Evolutionary conservation across 2,888 invertebrate genomes (phyloP), one percentile per base, ranked within the genome.

Genomic region (Ceratothoa steindachneri): DNA sequence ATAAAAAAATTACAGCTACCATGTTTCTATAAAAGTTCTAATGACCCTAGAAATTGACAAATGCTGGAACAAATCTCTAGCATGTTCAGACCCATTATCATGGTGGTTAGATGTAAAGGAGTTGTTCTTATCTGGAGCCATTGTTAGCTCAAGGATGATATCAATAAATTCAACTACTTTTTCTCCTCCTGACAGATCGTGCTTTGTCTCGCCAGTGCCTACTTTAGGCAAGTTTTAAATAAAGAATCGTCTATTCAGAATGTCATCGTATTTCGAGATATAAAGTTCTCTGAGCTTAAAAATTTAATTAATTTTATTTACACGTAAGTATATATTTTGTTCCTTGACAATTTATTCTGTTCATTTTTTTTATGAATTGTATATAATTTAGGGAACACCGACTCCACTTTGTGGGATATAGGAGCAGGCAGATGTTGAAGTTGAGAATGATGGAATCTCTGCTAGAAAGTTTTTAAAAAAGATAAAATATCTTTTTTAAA

Each of bases 271-370:
- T 72, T 79, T 12, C 69, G 79, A 12, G 79, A 79, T 27, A 67
- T 79, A 5, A 76, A 74, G 51, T 72, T 70, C 29, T 55, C 75
- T 12, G 76, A 79, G 30, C 67, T 79, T 19, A 73, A 74, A 31
- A 79, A 79, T 30, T 70, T 79, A 31, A 73, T 79, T 31, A 69
- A 79, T 66, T 79, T 79, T 27, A 73, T 79, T 51, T 79, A 79
- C 67, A 79, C 79, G 79, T 79, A 51, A 76, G 79, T 76, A 19
- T 15, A 5, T 41, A 41, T 41, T 15, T 41, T n/a, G n/a, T n/a
- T n/a, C 60, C 19, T 22, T 1, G 9, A 12, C 19, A 60, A 27
- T 60, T 60, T n/a, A 24, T 9, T n/a, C 2, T 60, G 19, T 15
- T 60, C 9, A 9, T n/a, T 22, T 7, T 7, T 60, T 60, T 15